Percentiles rank a stretch among this genome's conserved stretches.
Evolutionary conservation across 2,113 vertebrate species (phyloP).

Genomic region (Nothoprocta perdicaria): DNA sequence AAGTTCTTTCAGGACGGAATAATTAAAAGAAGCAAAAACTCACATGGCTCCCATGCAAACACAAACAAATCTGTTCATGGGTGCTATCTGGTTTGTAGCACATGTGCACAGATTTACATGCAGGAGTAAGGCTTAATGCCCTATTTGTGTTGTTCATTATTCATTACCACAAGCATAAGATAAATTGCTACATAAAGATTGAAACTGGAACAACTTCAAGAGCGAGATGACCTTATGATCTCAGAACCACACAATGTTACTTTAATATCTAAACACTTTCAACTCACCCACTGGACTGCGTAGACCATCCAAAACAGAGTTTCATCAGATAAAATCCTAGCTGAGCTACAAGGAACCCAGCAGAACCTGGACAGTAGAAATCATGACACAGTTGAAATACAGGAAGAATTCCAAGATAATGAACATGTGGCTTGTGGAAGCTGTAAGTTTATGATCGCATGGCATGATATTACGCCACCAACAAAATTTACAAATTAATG

Average conservation of each 20-base stretch:
- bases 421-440: background rate
- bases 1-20: conserved; percentile 55
- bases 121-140: conserved; percentile 50
- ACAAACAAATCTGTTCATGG: conserved; percentile 63
- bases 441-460: background rate
- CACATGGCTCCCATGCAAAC: conserved; percentile 47
- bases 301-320: background rate
- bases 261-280: background rate
- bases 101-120: conserved; percentile 71
- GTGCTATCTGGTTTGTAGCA: conserved; percentile 70
- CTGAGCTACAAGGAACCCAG: background rate
- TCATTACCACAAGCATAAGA: background rate
- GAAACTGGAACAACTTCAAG: background rate
- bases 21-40: conserved; percentile 54
- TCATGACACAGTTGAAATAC: background rate
- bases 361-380: background rate
- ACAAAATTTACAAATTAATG: background rate
- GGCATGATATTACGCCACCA: background rate
- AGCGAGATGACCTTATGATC: background rate
- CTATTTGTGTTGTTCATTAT: conserved; percentile 32
- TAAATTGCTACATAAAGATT: conserved; percentile 1
- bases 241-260: background rate
- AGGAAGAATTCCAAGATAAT: background rate
- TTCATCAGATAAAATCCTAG: background rate
- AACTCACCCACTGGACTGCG: background rate